These are phyloP conservation scores for Malthinus seriepunctatus DNA, from an alignment of 2,888 invertebrate genomes.

Conservation along the genomic window DNA sequence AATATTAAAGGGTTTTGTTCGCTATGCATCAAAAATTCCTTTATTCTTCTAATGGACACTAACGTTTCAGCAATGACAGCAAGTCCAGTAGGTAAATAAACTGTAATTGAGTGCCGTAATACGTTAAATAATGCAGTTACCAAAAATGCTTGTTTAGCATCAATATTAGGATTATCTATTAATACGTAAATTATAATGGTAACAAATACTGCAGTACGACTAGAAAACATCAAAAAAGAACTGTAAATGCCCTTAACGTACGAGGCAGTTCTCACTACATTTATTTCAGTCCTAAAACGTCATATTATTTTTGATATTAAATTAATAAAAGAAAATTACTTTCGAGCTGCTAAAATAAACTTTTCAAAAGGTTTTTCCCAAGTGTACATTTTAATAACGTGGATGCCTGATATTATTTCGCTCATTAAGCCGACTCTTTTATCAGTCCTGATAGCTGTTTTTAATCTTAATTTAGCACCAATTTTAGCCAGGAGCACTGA, in stretches of 20 bases:
- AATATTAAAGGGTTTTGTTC: conserved; percentile 50
- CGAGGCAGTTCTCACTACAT: conserved; percentile 49
- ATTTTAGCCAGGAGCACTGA: conserved; percentile 5
- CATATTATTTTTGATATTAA: neutral
- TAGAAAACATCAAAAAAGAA: conserved; percentile 68
- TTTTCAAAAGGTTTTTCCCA: conserved; percentile 66
- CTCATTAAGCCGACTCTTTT: conserved; percentile 89
- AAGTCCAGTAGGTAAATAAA: conserved; percentile 72
- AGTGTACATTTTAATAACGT: conserved; percentile 69
- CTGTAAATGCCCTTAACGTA: conserved; percentile 61
- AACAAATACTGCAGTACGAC: conserved; percentile 70
- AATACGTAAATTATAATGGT: conserved; percentile 67
- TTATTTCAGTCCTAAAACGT: conserved; percentile 53
- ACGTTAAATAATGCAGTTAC: conserved; percentile 75
- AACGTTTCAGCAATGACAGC: conserved; percentile 64
- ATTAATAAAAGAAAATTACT: conserved; percentile 58
- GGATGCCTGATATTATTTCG: conserved; percentile 83
- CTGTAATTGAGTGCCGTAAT: conserved; percentile 71
- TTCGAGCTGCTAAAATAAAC: conserved; percentile 71
- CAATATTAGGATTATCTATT: conserved; percentile 60
- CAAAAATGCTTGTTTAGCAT: conserved; percentile 73
- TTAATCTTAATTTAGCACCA: conserved; percentile 56
- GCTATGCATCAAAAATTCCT: conserved; percentile 65
- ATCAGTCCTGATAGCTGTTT: conserved; percentile 85
- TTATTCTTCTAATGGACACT: conserved; percentile 62